A percentile compares a stretch with the other conserved stretches of the same genome.
phyloP scores from a whole-genome alignment of 2,113 vertebrate species.

The Rhipidura dahli region DNA sequence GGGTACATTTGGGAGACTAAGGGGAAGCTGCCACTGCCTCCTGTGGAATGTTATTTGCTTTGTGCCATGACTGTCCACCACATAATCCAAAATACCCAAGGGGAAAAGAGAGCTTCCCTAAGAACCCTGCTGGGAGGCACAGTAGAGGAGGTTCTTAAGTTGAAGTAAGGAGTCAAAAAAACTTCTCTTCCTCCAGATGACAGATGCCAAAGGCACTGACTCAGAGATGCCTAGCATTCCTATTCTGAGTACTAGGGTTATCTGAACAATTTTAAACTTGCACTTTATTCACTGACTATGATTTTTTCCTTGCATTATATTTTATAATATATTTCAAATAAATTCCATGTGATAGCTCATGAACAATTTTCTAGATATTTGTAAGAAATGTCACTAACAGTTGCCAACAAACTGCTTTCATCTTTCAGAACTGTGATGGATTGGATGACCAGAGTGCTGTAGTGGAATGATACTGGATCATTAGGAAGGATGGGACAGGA shows the following conservation, averaged over 20 bases:
- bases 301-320: background rate
- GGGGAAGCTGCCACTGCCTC: background rate
- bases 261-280: background rate
- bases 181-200: background rate
- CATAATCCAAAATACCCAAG: background rate
- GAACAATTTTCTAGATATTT: background rate
- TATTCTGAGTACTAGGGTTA: background rate
- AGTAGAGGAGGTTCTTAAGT: background rate
- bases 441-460: background rate
- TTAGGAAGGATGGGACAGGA: background rate
- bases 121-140: background rate
- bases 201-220: background rate
- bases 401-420: background rate
- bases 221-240: background rate
- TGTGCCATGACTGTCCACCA: background rate
- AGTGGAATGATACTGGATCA: background rate
- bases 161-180: background rate
- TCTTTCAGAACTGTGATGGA: background rate
- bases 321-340: background rate
- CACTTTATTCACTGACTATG: background rate
- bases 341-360: background rate
- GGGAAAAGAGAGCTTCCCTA: background rate
- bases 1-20: background rate
- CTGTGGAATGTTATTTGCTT: background rate
- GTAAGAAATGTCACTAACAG: background rate